Evolutionary conservation across 2,113 vertebrate genomes (phyloP), one percentile per base, ranked within the genome.

Genomic region (Pseudorhombus dupliciocellatus): DNA sequence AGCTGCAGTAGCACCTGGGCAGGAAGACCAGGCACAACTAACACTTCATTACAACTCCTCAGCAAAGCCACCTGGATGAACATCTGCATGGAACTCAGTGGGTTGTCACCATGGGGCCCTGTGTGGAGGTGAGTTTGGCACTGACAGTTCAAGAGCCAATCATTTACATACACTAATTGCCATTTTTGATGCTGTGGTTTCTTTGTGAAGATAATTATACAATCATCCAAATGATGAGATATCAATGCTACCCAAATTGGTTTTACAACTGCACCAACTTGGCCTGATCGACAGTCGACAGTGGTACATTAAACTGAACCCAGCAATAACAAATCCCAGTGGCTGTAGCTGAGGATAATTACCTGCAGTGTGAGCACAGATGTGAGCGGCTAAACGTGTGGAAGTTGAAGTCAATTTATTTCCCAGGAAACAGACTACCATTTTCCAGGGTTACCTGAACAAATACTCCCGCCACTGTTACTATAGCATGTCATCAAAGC

Each of bases 361-460:
- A 73, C 70, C 40, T 83, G 55, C 20, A 64, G 65, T 80, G 59
- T 81, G 75, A 75, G 70, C 31, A 20, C 75, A 78, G 81, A 76
- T 71, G 61, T 81, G 72, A 80, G 76, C 66, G 44, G 66, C 77
- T 84, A 74, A 80, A 76, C 53, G 42, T 28, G 25, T 71, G 77
- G 60, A 88, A 82, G 79, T 53, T 80, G 54, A 69, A 61, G 68
- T 70, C 50, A 34, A 76, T 90, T 84, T 87, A 84, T 87, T 82
- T 85, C 66, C 80, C 66, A 63, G 80, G 67, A 87, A 91, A 92
- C 79, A 85, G 48, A 79, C 68, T 64, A 37, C 62, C 71, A 81
- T 87, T 91, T 88, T 87, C 73, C 57, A 77, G 62, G 14, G 21
- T 55, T 79, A 76, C 78, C 68, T 90, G 87, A 84, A 26, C 59